Evolutionary conservation across 2,797 vertebrate species (phyloP).

Genomic region (Characodon lateralis): DNA sequence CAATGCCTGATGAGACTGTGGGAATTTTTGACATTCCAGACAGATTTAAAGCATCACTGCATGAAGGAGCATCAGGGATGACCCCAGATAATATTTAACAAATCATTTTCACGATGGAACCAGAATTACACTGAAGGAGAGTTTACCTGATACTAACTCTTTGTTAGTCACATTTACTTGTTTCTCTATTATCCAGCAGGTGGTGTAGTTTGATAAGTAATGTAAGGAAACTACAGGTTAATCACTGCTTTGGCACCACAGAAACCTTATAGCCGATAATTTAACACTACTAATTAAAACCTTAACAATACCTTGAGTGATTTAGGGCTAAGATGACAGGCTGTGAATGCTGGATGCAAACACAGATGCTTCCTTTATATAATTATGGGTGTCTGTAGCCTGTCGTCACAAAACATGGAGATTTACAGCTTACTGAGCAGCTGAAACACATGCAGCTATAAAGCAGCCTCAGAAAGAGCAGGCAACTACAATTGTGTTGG

Average conservation of each 20-base stretch:
- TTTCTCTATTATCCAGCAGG: constrained; percentile 54
- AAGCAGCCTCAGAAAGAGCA: constrained; percentile 12
- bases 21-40: not conserved
- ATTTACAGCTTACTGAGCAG: constrained; percentile 9
- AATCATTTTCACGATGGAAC: constrained; percentile 24
- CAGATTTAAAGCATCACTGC: constrained; percentile 14
- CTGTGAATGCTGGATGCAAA: constrained; percentile 8
- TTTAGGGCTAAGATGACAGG: not conserved
- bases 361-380: constrained; percentile 16
- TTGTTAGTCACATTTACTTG: not conserved
- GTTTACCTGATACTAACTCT: not conserved
- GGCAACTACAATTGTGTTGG: constrained; percentile 18
- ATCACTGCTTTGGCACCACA: constrained; percentile 1
- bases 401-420: constrained; percentile 13
- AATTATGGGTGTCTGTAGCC: constrained; percentile 11
- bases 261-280: not conserved
- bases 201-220: constrained; percentile 60
- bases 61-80: constrained; percentile 36
- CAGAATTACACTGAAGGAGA: constrained; percentile 30
- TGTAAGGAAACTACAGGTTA: constrained; percentile 12
- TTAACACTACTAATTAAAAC: constrained; percentile 10
- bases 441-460: constrained; percentile 8
- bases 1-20: not conserved
- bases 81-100: constrained; percentile 20
- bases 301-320: not conserved